Base-by-base conservation (phyloP, 2,113 vertebrate species). In the Anguilla rostrata region DNA sequence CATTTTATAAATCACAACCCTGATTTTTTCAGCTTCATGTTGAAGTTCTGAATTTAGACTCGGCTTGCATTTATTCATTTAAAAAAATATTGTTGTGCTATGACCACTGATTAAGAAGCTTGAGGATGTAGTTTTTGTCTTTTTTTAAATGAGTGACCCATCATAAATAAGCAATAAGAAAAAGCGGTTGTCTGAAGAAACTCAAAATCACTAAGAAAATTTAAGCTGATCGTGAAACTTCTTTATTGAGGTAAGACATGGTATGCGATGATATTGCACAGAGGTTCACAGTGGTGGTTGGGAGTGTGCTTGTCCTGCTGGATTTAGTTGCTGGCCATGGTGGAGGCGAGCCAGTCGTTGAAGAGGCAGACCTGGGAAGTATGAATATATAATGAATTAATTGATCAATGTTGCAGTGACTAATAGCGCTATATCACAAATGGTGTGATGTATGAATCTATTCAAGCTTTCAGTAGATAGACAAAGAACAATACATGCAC, bases 331-430 rank as follows among this genome's bases (percentile, higher is more conserved):
- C 88, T 82, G 1, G 86, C 90, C 0, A 97, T 86, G 81, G 89
- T 94, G 0, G 90, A 16, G 40, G 92, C 0, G 78, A 97, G 96
- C 96, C 96, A 97, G 60, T 86, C 39, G 34, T 34, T 86, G 85
- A 86, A 86, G 7, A 43, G 22, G 78, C 85, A 86, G 78, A 86
- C 85, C 85, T 86, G 78, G 46, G 6, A 81, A 86, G 39, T 29
- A 57, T 29, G n/a, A 29, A 9, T 34, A 49, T 18, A 79, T 66
- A 22, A 66, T 66, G 22, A 34, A 41, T n/a, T 12, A 79, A 75
- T 75, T 29, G 39, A 16, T 56, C 20, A 29, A 41, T 22, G 43
- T 12, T 39, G 34, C 34, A 43, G 15, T 63, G 41, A 41, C 16
- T 29, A 43, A 66, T 11, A 12, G 11, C 34, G 71, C 26, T 34